Evolutionary conservation across 2,888 invertebrate species (phyloP), one percentile per base, ranked within the genome.

Genomic region (Xiphydria camelus): DNA sequence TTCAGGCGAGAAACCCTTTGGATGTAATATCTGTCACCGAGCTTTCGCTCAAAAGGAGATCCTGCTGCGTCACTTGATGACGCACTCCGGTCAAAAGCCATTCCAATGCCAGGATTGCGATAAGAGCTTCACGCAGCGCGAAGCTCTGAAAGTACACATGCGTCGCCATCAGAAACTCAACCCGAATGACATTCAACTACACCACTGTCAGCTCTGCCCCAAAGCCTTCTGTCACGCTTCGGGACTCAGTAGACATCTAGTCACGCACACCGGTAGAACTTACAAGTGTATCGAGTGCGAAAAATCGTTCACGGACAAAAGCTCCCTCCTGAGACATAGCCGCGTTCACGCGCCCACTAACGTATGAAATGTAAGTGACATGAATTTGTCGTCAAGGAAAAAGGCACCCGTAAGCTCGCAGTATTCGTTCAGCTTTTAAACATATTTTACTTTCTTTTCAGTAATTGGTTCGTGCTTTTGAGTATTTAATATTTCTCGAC

Each of bases 31-130:
- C 35, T 86, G 86, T 57, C 79, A 80, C 29, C 80, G 82, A 49
- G 81, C 81, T 36, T 89, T 89, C 70, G 83, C 85, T n/a, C 89
- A 89, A 74, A 84, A 84, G 43, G 87, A 85, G 68, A 86, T 88
- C 55, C 77, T 75, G n/a, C 54, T 75, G 4, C 70, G 75, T 18
- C 75, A 75, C 40, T 57, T 75, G 19, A 75, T 75, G 74, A 75
- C 74, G 3, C 75, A 75, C 38, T 75, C 75, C 12, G 82, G 82
- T 17, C 78, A 80, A 38, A 86, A 85, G 47, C 88, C 88, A 5
- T 84, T 83, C 76, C 78, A 79, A 53, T 89, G 89, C 66, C 70
- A 78, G 0, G 74, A 76, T 50, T 89, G 89, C 62, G 77, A 80
- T 0, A 85, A 84, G 66, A 82, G 85, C 49, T 89, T 87, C 74